Evolutionary conservation across 2,888 invertebrate species (phyloP), one percentile per base, ranked within the genome.

Genomic region (Furcula furcula): DNA sequence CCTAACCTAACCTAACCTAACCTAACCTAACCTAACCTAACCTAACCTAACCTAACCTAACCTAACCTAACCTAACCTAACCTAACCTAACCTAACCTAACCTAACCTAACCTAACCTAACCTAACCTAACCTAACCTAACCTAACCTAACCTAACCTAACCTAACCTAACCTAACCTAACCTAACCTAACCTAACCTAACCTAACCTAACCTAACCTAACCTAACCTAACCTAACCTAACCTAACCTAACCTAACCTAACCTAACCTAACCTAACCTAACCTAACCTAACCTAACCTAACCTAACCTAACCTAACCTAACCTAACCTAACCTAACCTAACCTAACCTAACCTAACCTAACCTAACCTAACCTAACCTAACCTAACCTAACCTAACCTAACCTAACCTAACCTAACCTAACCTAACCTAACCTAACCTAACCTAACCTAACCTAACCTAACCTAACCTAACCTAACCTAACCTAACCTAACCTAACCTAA

Each of bases 21-120:
- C 41, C 41, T 41, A 36, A 36, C 41, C 41, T 41, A 36, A 41
- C 41, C 40, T 35, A 35, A 40, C 40, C 40, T 40, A 35, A 40
- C 40, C 40, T 40, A 34, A 35, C 40, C 34, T 34, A 34, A 34
- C 35, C 30, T 35, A 35, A 35, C 35, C 35, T 35, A 35, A 35
- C 35, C 35, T 35, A 35, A 35, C 35, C 35, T 35, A 35, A 35
- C 35, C 35, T 35, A 35, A 35, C 35, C 35, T 35, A 35, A 30
- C 29, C 34, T 36, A 36, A 31, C 36, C 31, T 36, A 31, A 36
- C 36, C 36, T 36, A 37, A 37, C 37, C 33, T 37, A 37, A 37
- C 33, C 37, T 37, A 37, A 37, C 36, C 31, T 31, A 31, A 31
- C 31, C 28, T 31, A n/a, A n/a, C n/a, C n/a, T n/a, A n/a, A n/a